Conservation (phyloP, 2,888 invertebrate genomes). For the Corythucha ciliata region DNA sequence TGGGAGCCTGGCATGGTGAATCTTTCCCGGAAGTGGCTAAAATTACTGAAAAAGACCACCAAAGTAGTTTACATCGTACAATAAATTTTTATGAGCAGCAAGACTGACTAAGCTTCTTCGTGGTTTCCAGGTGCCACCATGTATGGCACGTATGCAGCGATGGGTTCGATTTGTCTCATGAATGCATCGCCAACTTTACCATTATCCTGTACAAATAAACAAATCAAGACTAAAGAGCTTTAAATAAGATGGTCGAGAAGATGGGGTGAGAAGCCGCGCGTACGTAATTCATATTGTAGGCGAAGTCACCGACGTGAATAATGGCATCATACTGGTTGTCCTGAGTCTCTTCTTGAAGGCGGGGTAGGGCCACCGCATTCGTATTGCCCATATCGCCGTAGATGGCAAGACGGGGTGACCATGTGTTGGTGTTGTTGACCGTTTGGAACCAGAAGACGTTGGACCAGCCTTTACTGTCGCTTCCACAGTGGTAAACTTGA, state of each 20-base stretch:
- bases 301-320: slow-evolving; percentile 90
- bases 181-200: slow-evolving; percentile 81
- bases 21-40: slow-evolving; percentile 83
- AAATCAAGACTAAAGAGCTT: too few species aligned
- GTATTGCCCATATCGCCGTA: slow-evolving; percentile 92
- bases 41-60: slow-evolving; percentile 76
- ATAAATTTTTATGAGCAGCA: too few species aligned
- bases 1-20: slow-evolving; percentile 80
- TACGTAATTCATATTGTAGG: slow-evolving; percentile 79
- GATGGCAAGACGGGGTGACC: slow-evolving; percentile 73
- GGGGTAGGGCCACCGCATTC: slow-evolving; percentile 77
- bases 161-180: slow-evolving; percentile 81
- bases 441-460: slow-evolving; percentile 66
- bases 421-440: slow-evolving; percentile 54
- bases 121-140: slow-evolving; percentile 92
- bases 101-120: slow-evolving; percentile 66
- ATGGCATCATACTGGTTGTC: slow-evolving; percentile 71
- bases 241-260: too few species aligned
- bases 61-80: too few species aligned
- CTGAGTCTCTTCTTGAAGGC: slow-evolving; percentile 76
- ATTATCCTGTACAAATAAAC: slow-evolving; percentile 43
- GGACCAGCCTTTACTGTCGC: slow-evolving; percentile 68
- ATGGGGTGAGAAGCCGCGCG: too few species aligned
- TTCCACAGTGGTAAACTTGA: slow-evolving; percentile 78
- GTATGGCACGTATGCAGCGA: slow-evolving; percentile 84